These are phyloP conservation scores for Rhysida immarginata DNA, from an alignment of 1,140 invertebrate species.

Conservation along the genomic window DNA sequence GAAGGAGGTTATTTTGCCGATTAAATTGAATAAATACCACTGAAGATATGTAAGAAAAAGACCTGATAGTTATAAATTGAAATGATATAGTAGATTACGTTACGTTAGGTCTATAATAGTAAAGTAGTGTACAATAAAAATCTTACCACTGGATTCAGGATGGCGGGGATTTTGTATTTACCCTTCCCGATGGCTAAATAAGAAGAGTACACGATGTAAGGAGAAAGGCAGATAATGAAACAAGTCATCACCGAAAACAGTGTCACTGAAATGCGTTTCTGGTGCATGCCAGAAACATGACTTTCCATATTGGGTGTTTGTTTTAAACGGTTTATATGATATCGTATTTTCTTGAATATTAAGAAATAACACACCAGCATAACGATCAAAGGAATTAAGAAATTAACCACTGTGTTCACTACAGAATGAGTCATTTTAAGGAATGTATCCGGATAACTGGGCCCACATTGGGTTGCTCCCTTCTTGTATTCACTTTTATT, in stretches of 20 bases:
- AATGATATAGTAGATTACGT: too few relatives aligned
- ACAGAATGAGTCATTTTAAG: conserved; percentile 27
- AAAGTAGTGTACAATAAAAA: not conserved
- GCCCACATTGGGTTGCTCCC: conserved; percentile 34
- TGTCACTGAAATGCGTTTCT: conserved; percentile 33
- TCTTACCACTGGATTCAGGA: conserved; percentile 32
- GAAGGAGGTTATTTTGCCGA: too few relatives aligned
- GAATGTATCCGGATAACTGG: conserved; percentile 24
- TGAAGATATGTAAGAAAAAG: not conserved
- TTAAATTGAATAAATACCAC: too few relatives aligned
- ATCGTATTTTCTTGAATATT: conserved; percentile 32
- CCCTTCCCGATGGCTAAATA: conserved; percentile 24
- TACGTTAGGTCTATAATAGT: too few relatives aligned
- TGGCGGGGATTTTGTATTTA: conserved; percentile 20
- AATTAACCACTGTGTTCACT: conserved; percentile 24
- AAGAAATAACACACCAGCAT: conserved; percentile 31
- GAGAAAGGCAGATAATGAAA: conserved; percentile 33
- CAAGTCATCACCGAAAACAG: conserved; percentile 32
- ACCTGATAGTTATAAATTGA: not conserved
- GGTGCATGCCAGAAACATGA: conserved; percentile 25
- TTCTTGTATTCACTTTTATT: conserved; percentile 28
- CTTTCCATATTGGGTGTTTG: conserved; percentile 19
- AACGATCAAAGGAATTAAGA: conserved; percentile 28
- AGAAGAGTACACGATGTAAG: conserved; percentile 31
- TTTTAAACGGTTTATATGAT: conserved; percentile 26